Evolutionary conservation across 2,888 invertebrate genomes (phyloP), one percentile per base, ranked within the genome.

Genomic region (Cantharis lateralis): DNA sequence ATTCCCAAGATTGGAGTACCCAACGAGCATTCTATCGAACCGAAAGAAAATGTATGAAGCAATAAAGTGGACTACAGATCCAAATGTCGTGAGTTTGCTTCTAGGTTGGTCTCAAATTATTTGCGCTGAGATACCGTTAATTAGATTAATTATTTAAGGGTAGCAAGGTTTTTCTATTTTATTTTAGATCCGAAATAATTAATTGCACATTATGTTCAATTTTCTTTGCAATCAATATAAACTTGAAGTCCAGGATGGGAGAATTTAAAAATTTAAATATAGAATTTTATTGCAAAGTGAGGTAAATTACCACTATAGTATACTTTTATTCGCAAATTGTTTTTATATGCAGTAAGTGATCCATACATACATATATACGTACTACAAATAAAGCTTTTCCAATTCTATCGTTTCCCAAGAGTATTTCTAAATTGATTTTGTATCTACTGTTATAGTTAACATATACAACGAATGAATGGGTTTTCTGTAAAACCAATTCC

Each of bases 401-500:
- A 66, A 66, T 66, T 66, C 64, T 66, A 66, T 18, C 64, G 20
- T 18, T 66, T 66, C 64, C 64, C 64, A 66, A n/a, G 64, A 20
- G 64, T 20, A 66, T 66, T 66, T 20, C 64, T 66, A 66, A 66
- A 66, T 66, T 66, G 64, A 66, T 66, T 66, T 66, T 66, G 20
- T 66, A 66, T 66, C 64, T 66, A 66, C 64, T 66, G 64, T 66
- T 66, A 66, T 66, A 66, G 64, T 66, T 66, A 48, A 66, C 64
- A 66, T 66, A 66, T 66, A 66, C 64, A 66, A 66, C 64, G 64
- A 66, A 66, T 66, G 64, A 66, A 66, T 66, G 64, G 64, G 20
- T 66, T 66, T 66, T 66, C 64, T 66, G 20, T 66, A 66, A 20
- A 66, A 20, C 64, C 64, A 20, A 66, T 66, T 66, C 64, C 64